These are phyloP conservation scores for Pseudois nayaur DNA, from an alignment of 2,113 vertebrate species.

Conservation along the genomic window DNA sequence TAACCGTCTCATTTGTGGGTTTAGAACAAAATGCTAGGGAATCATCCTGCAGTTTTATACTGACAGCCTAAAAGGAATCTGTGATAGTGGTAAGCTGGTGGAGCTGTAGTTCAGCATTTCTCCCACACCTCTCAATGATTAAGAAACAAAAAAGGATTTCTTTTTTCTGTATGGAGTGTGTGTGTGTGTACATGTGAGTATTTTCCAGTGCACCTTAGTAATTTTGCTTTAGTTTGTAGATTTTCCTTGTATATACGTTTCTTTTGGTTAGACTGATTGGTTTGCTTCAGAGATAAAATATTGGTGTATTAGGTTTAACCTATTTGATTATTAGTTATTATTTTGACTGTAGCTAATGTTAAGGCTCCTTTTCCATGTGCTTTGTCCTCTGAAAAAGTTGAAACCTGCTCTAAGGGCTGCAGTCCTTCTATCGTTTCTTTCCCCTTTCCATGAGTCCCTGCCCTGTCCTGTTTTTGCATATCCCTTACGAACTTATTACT, in stretches of 20 bases:
- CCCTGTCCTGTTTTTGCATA: background rate
- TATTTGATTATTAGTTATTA: conserved; percentile 5
- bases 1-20: background rate
- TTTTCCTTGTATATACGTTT: conserved; percentile 2
- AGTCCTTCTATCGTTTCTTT: background rate
- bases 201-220: background rate
- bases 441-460: background rate
- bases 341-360: background rate
- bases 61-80: background rate
- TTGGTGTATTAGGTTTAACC: background rate
- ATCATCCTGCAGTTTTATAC: background rate
- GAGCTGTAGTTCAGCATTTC: background rate
- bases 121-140: background rate
- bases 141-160: conserved; percentile 16
- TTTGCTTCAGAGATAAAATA: background rate
- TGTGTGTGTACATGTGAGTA: background rate
- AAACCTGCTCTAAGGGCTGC: background rate
- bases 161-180: background rate
- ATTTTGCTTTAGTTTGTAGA: background rate
- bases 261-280: background rate
- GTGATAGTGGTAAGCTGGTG: background rate
- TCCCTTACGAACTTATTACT: background rate
- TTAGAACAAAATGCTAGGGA: conserved; percentile 4
- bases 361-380: background rate
- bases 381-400: background rate